Evolutionary conservation across 2,888 invertebrate species (phyloP), one percentile per base, ranked within the genome.

Genomic region (Meganola albula): DNA sequence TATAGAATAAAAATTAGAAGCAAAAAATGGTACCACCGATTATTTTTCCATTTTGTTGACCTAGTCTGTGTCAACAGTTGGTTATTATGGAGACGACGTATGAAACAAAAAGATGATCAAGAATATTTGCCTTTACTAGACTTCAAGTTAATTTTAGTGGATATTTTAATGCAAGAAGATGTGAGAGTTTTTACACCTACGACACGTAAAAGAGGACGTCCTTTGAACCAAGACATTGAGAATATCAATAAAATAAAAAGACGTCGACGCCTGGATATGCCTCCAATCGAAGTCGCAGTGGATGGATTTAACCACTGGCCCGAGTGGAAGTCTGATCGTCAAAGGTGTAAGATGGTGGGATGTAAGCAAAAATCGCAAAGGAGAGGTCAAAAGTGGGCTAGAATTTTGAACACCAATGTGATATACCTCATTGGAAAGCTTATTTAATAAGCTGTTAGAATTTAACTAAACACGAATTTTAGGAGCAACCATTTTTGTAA

Each of bases 1-100:
- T 45, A 51, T 23, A 28, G 47, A 24, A 51, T 51, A 7, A 12
- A 45, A 23, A 12, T 51, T 4, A 27, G 44, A 14, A 31, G 31
- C 14, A 40, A 37, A 13, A 43, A 44, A 24, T 43, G 39, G 37
- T 47, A 45, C 23, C 33, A 37, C 2, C 16, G 37, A 28, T 27
- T 27, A 6, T 16, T 16, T 16, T 16, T 16, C 16, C 16, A 16
- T 16, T 16, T 16, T 6, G 16, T 16, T 4, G 16, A 5, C 6
- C 16, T 16, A 6, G 16, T 16, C 6, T 16, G 12, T 9, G 8
- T 14, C 6, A 8, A 9, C 14, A 16, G 16, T 16, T 16, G 16
- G 16, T 16, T 16, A 4, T 6, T 16, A 6, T 16, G 16, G 16
- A 16, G 16, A 6, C 16, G 16, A 6, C 16, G 16, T 16, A 16